Percentiles rank a stretch among this genome's conserved stretches.
Conservation (phyloP, 2,113 vertebrate genomes). For the Oriolus oriolus region DNA sequence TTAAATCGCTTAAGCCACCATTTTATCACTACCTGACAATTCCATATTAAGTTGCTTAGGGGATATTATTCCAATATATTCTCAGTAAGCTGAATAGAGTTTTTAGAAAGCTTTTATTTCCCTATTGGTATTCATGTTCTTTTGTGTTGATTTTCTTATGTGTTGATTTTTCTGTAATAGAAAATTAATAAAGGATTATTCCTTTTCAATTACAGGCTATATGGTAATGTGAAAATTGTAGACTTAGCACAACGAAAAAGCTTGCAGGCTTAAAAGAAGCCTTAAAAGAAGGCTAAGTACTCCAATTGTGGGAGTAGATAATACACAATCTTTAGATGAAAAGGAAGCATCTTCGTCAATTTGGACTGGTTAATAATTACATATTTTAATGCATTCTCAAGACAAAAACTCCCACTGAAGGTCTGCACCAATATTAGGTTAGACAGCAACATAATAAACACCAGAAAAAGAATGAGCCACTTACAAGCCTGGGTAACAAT, state of each 20-base stretch:
- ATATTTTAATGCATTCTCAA: neutral
- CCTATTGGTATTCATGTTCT: neutral
- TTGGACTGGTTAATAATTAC: conserved; percentile 37
- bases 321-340: neutral
- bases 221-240: conserved; percentile 7
- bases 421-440: neutral
- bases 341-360: conserved; percentile 22
- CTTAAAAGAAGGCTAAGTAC: neutral
- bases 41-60: neutral
- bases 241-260: neutral
- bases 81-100: neutral
- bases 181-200: conserved; percentile 15
- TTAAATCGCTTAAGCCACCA: neutral
- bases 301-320: neutral
- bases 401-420: neutral
- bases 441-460: conserved; percentile 5
- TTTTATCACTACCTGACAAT: neutral
- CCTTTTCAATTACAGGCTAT: neutral
- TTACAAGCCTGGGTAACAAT: neutral
- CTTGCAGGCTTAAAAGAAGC: no score
- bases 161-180: neutral
- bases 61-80: neutral
- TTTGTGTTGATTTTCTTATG: neutral
- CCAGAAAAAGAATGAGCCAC: neutral
- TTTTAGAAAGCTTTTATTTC: conserved; percentile 5